Evolutionary conservation across 2,888 invertebrate species (phyloP).

Genomic region (Drosophila buzzatii): DNA sequence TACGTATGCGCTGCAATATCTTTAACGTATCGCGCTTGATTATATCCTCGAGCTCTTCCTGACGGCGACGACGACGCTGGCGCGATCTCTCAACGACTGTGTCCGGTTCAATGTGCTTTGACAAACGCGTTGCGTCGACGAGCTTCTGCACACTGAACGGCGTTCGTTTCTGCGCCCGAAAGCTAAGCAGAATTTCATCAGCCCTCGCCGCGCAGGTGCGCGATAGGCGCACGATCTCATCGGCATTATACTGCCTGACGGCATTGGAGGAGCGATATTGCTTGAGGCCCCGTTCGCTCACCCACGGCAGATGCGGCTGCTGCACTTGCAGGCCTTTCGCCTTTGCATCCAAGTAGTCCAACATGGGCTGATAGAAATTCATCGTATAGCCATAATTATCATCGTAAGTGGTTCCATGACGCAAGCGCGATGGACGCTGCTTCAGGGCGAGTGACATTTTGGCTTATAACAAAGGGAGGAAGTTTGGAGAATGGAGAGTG

Average conservation of each 20-base stretch:
- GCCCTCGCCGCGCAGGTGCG: slow-evolving; percentile 89
- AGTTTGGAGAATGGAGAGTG: background rate
- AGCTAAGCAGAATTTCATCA: slow-evolving; percentile 87
- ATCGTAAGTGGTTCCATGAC: slow-evolving; percentile 88
- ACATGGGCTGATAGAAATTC: slow-evolving; percentile 94
- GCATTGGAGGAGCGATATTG: slow-evolving; percentile 89
- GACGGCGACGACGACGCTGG: slow-evolving; percentile 85
- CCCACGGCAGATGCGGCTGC: slow-evolving; percentile 90
- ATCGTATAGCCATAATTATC: slow-evolving; percentile 94
- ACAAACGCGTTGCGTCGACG: slow-evolving; percentile 86
- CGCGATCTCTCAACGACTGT: slow-evolving; percentile 85
- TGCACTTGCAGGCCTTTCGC: slow-evolving; percentile 85
- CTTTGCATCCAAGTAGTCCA: slow-evolving; percentile 92
- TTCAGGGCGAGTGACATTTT: slow-evolving; percentile 84
- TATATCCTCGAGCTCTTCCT: slow-evolving; percentile 87
- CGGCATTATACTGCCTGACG: slow-evolving; percentile 89
- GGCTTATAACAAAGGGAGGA: background rate
- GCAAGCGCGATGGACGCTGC: slow-evolving; percentile 80
- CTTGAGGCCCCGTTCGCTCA: slow-evolving; percentile 89
- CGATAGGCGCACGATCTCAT: slow-evolving; percentile 89
- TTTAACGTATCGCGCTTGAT: slow-evolving; percentile 85
- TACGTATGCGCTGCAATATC: slow-evolving; percentile 81
- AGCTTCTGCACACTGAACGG: slow-evolving; percentile 86
- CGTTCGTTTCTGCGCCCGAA: slow-evolving; percentile 84
- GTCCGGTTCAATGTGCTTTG: slow-evolving; percentile 85